Percentiles rank a stretch among this genome's conserved stretches.
Conservation (phyloP, 2,888 invertebrate species). For the Lobophora halterata region DNA sequence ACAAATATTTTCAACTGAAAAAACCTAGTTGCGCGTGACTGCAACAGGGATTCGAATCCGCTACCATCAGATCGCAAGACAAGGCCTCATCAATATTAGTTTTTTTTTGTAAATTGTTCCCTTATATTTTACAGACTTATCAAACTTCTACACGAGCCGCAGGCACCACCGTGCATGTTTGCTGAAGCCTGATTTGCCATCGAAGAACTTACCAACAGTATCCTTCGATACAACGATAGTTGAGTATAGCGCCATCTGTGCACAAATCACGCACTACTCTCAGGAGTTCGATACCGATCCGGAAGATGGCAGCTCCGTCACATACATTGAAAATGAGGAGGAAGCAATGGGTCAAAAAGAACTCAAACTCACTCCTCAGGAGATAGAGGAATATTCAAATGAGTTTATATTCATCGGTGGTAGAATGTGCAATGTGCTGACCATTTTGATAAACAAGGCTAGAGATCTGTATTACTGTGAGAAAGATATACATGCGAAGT, state of each 20-base stretch:
- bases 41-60: too few relatives aligned
- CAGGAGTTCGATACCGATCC: constrained; percentile 21
- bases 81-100: too few relatives aligned
- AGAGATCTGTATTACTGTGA: constrained; percentile 51
- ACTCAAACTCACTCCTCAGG: constrained; percentile 41
- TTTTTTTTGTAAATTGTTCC: not conserved
- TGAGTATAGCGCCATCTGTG: constrained; percentile 44
- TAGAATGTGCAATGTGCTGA: constrained; percentile 45
- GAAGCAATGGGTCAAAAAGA: too few relatives aligned
- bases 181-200: constrained; percentile 42
- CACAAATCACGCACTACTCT: constrained; percentile 8
- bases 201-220: constrained; percentile 35
- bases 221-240: constrained; percentile 28
- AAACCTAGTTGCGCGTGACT: too few relatives aligned
- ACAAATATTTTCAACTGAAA: too few relatives aligned
- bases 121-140: constrained; percentile 39
- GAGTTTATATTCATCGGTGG: constrained; percentile 40
- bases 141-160: constrained; percentile 39
- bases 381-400: constrained; percentile 49
- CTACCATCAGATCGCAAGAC: too few relatives aligned
- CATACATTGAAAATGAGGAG: constrained; percentile 24
- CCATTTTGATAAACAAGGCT: constrained; percentile 49
- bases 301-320: constrained; percentile 44
- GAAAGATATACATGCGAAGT: constrained; percentile 45
- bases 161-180: constrained; percentile 45